Evolutionary conservation across 2,113 vertebrate species (phyloP).

Genomic region (Psammodynastes pulverulentus): DNA sequence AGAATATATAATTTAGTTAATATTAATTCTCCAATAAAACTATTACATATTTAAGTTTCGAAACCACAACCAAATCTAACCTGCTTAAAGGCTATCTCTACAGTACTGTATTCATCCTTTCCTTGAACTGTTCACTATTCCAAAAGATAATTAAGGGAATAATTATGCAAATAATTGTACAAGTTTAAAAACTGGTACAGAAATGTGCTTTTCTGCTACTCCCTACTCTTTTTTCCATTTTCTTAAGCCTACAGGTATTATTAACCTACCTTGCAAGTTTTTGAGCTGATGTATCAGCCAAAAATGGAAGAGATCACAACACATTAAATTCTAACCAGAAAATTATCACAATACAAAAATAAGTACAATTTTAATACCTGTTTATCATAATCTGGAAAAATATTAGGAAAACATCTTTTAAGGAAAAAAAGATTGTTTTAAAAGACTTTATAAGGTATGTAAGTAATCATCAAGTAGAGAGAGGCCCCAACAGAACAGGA

Average conservation of each 20-base stretch:
- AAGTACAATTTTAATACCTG: background rate
- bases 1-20: background rate
- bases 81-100: background rate
- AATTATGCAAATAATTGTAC: background rate
- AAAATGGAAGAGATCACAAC: background rate
- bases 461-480: too few species aligned
- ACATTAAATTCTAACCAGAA: background rate
- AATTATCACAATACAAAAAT: background rate
- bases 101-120: background rate
- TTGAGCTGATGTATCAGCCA: background rate
- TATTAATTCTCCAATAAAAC: background rate
- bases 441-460: too few species aligned
- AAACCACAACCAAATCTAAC: background rate
- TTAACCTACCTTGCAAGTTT: background rate
- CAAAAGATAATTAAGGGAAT: background rate
- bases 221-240: background rate
- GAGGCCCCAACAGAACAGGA: too few species aligned
- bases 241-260: background rate
- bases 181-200: background rate
- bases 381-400: too few species aligned
- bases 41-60: background rate
- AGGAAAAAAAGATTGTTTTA: too few species aligned
- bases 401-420: too few species aligned
- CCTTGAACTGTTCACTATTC: background rate
- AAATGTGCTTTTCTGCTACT: background rate